These are phyloP conservation scores for Synchiropus splendidus DNA, from an alignment of 2,113 vertebrate species.

Conservation along the genomic window DNA sequence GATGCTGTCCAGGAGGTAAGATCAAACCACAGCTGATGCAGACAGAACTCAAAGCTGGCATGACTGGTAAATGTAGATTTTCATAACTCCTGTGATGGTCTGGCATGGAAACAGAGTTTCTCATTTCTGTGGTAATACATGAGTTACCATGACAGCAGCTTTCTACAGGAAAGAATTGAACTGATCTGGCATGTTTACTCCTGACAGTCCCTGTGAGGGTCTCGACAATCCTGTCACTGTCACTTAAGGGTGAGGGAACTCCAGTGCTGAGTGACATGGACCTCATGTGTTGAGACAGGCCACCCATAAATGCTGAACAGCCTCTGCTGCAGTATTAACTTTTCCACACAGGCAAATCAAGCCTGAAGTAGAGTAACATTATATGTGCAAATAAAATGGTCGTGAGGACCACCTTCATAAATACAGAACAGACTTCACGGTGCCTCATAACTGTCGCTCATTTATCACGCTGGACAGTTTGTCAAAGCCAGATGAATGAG, in stretches of 20 bases:
- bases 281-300: conserved; percentile 34
- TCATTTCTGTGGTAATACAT: too few relatives aligned
- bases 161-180: too few relatives aligned
- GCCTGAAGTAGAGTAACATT: conserved; percentile 49
- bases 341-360: conserved; percentile 58
- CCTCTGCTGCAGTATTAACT: conserved; percentile 54
- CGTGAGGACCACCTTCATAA: conserved; percentile 43
- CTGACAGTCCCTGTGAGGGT: conserved; percentile 22
- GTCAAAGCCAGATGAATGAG: conserved; percentile 17
- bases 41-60: too few relatives aligned
- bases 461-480: conserved; percentile 34
- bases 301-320: conserved; percentile 58
- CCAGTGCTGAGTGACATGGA: conserved; percentile 15
- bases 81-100: background rate
- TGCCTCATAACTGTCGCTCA: conserved; percentile 14
- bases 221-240: conserved; percentile 23
- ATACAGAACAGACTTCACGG: conserved; percentile 27
- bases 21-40: too few relatives aligned
- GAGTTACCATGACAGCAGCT: too few relatives aligned
- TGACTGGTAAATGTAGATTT: too few relatives aligned
- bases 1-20: too few relatives aligned
- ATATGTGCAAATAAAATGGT: conserved; percentile 59
- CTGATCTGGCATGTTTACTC: conserved; percentile 24
- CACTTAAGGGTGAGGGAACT: conserved; percentile 24
- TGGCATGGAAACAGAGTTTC: conserved; percentile 3